Conservation (phyloP, 2,113 vertebrate species). For the Atlantisia rogersi region DNA sequence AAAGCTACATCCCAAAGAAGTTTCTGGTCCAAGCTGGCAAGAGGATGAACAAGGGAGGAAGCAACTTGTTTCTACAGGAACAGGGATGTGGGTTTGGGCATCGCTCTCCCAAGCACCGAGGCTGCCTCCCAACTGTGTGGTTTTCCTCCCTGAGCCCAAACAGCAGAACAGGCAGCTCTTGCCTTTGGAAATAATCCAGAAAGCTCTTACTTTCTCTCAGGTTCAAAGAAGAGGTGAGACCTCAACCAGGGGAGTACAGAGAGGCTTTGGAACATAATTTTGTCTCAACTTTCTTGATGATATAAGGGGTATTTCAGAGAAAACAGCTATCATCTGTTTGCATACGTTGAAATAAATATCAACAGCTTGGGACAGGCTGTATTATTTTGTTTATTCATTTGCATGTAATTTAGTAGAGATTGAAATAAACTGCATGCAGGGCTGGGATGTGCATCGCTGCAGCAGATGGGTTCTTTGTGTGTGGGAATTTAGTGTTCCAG, state of each 20-base stretch:
- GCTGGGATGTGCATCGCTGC: background rate
- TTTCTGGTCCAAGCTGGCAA: too few species aligned
- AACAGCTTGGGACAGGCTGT: background rate
- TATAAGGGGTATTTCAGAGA: background rate
- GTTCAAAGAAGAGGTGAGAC: background rate
- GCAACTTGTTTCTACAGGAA: fast-evolving
- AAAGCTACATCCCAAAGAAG: background rate
- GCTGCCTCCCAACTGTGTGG: too few species aligned
- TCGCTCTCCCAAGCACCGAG: too few species aligned
- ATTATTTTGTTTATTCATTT: background rate
- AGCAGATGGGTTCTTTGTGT: background rate
- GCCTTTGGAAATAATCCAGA: background rate
- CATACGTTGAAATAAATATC: background rate
- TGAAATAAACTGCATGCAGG: background rate
- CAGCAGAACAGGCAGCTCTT: background rate
- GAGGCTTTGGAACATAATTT: background rate
- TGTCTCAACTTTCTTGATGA: background rate
- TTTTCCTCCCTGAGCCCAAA: background rate
- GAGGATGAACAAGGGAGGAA: background rate
- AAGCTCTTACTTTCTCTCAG: background rate
- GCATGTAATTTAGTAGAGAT: background rate
- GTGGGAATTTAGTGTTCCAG: background rate
- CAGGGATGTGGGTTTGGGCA: background rate
- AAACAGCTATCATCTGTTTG: background rate
- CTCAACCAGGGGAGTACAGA: background rate